Conservation (phyloP, 2,888 invertebrate genomes). For the Perizoma affinitatum region DNA sequence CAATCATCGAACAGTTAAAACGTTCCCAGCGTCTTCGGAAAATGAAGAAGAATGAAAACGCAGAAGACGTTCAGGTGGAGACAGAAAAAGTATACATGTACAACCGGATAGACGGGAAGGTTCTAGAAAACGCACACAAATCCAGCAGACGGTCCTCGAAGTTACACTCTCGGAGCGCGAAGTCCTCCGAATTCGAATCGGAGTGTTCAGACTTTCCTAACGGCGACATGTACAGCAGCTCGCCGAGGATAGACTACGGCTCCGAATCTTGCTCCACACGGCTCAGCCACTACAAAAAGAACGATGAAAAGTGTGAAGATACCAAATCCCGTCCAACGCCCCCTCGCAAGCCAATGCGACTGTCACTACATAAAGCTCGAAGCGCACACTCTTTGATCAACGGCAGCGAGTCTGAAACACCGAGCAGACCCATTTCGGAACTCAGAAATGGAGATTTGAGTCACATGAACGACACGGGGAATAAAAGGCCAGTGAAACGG, state of each 20-base stretch:
- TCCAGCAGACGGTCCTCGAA: conserved; percentile 76
- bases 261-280: conserved; percentile 82
- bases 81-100: conserved; percentile 77
- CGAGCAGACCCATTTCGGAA: conserved; percentile 44
- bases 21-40: conserved; percentile 73
- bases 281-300: conserved; percentile 71
- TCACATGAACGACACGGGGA: conserved; percentile 54
- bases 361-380: conserved; percentile 92
- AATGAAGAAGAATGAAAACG: conserved; percentile 70
- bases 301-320: conserved; percentile 56
- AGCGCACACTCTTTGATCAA: conserved; percentile 89
- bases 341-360: conserved; percentile 92
- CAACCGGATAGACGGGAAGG: conserved; percentile 78
- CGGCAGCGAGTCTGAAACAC: conserved; percentile 74
- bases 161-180: conserved; percentile 85
- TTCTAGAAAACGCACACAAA: conserved; percentile 82
- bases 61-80: conserved; percentile 77
- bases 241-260: conserved; percentile 80
- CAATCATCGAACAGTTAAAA: conserved; percentile 77
- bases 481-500: conserved; percentile 85
- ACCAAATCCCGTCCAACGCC: conserved; percentile 88
- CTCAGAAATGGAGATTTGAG: conserved; percentile 39
- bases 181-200: conserved; percentile 91
- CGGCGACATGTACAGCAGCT: conserved; percentile 71
- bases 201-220: conserved; percentile 85